These are phyloP conservation scores for Tethya wilhelma DNA, from an alignment of 37 sponge, comb jelly and placozoan species.

Conservation along the genomic window DNA sequence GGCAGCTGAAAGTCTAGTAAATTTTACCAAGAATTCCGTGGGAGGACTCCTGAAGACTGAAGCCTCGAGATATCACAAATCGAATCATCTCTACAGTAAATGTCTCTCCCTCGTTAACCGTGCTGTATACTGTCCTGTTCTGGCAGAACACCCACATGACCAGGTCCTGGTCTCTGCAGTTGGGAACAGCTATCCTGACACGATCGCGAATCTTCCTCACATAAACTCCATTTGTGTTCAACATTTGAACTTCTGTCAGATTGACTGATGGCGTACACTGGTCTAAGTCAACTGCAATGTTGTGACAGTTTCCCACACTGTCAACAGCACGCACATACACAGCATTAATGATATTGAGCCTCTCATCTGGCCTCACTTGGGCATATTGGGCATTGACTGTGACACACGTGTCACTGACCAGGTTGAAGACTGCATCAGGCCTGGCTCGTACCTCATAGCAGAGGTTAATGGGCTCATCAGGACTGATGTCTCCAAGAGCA, in stretches of 20 bases:
- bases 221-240: background rate
- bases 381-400: conserved; percentile 52
- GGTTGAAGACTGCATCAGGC: conserved; percentile 38
- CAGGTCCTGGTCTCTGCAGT: conserved; percentile 20
- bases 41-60: conserved; percentile 19
- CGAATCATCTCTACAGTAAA: conserved; percentile 31
- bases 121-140: too few species aligned
- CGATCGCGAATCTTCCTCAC: conserved; percentile 5
- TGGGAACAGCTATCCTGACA: conserved; percentile 37
- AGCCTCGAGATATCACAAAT: conserved; percentile 34
- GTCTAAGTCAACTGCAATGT: conserved; percentile 20
- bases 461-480: too few species aligned
- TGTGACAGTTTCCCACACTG: conserved; percentile 10
- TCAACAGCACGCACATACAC: conserved; percentile 18
- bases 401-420: conserved; percentile 39
- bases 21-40: conserved; percentile 48
- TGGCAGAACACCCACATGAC: conserved; percentile 49
- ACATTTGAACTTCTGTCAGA: background rate
- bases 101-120: too few species aligned
- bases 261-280: conserved; percentile 19
- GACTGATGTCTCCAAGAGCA: too few species aligned
- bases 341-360: conserved; percentile 20
- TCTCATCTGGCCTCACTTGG: background rate
- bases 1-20: too few species aligned
- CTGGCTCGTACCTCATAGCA: conserved; percentile 56